A percentile compares a stretch with the other conserved stretches of the same genome.
phyloP scores from a whole-genome alignment of 1,140 invertebrate species.

The Archivesica marissinica region DNA sequence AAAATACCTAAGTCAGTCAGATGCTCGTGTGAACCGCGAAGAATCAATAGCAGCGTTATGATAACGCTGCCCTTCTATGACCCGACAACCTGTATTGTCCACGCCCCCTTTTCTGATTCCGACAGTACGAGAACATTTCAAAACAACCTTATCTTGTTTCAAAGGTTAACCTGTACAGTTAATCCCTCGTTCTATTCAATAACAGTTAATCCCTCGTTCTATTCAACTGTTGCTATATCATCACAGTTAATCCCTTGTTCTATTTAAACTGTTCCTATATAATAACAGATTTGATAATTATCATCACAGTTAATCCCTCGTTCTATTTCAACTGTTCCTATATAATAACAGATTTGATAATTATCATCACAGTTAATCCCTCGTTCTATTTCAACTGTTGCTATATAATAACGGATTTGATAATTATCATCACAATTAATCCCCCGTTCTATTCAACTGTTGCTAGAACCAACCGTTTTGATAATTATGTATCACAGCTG shows the following conservation, averaged over 20 bases:
- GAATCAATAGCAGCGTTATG: background rate
- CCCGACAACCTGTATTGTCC: background rate
- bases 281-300: background rate
- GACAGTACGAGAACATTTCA: background rate
- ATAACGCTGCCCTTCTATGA: background rate
- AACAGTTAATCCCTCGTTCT: background rate
- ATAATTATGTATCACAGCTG: constrained; percentile 5
- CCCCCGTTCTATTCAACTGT: background rate
- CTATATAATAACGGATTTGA: background rate
- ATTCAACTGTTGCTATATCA: background rate
- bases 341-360: background rate
- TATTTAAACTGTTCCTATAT: background rate
- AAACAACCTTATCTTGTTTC: too few relatives aligned
- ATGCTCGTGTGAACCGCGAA: background rate
- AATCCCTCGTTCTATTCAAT: background rate
- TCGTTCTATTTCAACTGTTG: background rate
- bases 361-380: background rate
- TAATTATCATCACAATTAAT: background rate
- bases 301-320: background rate
- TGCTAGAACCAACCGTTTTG: background rate
- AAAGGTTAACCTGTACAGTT: too few relatives aligned
- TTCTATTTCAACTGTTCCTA: background rate
- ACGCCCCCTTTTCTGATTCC: background rate
- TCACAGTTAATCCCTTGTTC: background rate
- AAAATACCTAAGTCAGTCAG: background rate